Base-by-base conservation (phyloP, 1,140 invertebrate genomes). In the Drosophila repleta region DNA sequence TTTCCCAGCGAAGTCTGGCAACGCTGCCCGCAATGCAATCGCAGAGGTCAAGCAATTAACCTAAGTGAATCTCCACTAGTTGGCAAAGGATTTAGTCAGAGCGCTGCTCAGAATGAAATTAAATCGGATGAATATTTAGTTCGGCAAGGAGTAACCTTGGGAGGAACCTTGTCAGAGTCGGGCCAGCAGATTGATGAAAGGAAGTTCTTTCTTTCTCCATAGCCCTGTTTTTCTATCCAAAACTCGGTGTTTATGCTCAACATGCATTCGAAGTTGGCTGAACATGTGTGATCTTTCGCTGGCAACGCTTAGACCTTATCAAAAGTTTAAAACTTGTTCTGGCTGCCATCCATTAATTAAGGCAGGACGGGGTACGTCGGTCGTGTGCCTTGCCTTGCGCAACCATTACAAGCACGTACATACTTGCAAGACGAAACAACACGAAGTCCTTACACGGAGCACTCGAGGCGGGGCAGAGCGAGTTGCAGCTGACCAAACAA, bases 1-100 rank as follows among this genome's bases (percentile, higher is more conserved):
- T 61, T 39, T 32, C 41, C 41, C n/a, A 24, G 49, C 61, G 75
- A 85, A 85, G 20, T 85, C 82, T 66, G 82, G 75, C 83, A 85
- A 83, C 83, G 75, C 35, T 64, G 68, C 60, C 56, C 35, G 15
- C 32, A 65, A 75, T 75, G 69, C 24, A 29, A 29, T 29, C 29
- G 29, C 46, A 74, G 63, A 61, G 65, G 58, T 65, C 46, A 64
- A 62, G 49, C 73, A 85, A 88, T 85, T 83, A 78, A 88, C 32
- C 57, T 74, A 43, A 69, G 65, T 63, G 65, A 52, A 43, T 64
- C 63, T 51, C 39, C 24, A 72, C 37, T 60, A 67, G 52, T n/a
- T n/a, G n/a, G n/a, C n/a, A 24, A 43, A 48, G 43, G 26, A 20
- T 24, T 46, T 55, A 48, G 32, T 39, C 53, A 11, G 60, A 39